phyloP scores from a whole-genome alignment of 2,797 vertebrate species.

The Leucoraja ocellata region DNA sequence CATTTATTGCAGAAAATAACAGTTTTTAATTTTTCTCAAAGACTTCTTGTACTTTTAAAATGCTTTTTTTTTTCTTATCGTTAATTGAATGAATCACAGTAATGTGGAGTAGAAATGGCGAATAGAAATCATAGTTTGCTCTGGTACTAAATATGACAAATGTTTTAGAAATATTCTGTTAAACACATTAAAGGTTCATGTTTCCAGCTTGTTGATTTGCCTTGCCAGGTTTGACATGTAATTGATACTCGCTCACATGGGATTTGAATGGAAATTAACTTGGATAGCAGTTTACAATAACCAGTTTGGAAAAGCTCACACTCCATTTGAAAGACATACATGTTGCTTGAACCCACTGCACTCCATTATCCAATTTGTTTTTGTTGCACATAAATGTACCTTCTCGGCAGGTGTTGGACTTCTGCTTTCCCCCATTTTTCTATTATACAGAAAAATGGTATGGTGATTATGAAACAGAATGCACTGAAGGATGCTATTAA shows the following conservation, averaged over 20 bases:
- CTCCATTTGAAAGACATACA: background rate
- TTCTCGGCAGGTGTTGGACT: background rate
- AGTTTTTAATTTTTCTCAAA: background rate
- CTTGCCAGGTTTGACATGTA: background rate
- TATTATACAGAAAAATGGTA: background rate
- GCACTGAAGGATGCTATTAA: background rate
- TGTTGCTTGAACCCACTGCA: background rate
- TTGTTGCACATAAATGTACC: background rate
- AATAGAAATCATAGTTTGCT: slow-evolving; percentile 29
- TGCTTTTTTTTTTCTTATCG: background rate
- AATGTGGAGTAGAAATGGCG: background rate
- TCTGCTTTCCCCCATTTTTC: background rate
- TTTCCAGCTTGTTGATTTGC: slow-evolving; percentile 16
- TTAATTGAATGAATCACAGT: slow-evolving; percentile 7
- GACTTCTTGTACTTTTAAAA: background rate
- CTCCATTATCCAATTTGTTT: background rate
- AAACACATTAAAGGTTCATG: slow-evolving; percentile 33
- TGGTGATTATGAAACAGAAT: background rate
- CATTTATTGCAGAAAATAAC: background rate
- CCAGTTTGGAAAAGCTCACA: background rate
- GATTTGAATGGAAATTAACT: slow-evolving; percentile 3
- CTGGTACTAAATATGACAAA: slow-evolving; percentile 11
- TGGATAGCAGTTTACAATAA: slow-evolving; percentile 1
- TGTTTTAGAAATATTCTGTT: slow-evolving; percentile 30
- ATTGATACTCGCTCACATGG: slow-evolving; percentile 6